A percentile compares a stretch with the other conserved stretches of the same genome.
These are phyloP conservation scores for Anas acuta DNA, from an alignment of 2,797 vertebrate genomes.

Conservation along the genomic window DNA sequence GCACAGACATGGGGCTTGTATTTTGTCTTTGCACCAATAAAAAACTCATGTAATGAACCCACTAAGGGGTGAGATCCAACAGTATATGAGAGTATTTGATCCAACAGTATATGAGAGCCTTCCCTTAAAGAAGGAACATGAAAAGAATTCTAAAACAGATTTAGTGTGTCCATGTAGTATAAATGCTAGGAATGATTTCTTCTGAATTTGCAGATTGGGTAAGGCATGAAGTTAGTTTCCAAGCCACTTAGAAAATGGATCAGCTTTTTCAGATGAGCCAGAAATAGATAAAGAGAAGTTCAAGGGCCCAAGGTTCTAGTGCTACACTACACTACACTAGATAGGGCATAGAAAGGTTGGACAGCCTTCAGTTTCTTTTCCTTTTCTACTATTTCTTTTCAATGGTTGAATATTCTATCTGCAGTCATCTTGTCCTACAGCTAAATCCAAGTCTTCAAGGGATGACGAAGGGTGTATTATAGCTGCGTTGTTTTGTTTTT, in stretches of 20 bases:
- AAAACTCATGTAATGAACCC: background rate
- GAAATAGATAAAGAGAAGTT: background rate
- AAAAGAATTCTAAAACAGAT: background rate
- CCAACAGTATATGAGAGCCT: background rate
- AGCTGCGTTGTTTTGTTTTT: constrained; percentile 56
- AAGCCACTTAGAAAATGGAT: background rate
- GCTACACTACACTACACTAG: background rate
- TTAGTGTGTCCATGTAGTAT: background rate
- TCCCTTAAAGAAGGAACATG: background rate
- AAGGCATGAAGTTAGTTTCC: background rate
- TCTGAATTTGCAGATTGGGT: background rate
- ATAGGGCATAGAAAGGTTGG: background rate
- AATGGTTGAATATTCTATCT: background rate
- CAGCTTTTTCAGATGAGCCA: background rate
- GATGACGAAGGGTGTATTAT: background rate
- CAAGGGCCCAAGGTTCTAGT: background rate
- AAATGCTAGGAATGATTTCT: background rate
- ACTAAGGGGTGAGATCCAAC: background rate
- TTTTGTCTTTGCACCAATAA: background rate
- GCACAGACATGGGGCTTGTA: background rate
- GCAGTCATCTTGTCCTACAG: constrained; percentile 4
- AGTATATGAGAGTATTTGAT: background rate
- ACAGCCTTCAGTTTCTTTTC: background rate
- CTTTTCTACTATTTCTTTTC: background rate
- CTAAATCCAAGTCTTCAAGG: constrained; percentile 17